Conservation (phyloP, 2,797 vertebrate species). For the Pseudochirops corinnae region DNA sequence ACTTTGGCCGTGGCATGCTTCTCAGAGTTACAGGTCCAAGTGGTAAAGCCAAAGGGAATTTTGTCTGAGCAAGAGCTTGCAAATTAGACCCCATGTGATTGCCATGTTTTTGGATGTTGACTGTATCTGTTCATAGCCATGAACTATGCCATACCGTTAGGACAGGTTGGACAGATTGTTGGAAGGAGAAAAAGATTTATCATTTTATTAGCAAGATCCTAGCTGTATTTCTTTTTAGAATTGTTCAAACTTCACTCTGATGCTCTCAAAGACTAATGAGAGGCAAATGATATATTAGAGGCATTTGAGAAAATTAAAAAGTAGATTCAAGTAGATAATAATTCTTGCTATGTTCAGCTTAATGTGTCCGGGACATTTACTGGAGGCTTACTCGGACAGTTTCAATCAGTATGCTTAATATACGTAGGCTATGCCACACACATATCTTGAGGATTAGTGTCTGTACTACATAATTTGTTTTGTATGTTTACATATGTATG, state of each 20-base stretch:
- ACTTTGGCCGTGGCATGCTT: background rate
- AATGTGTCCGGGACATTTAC: conserved; percentile 60
- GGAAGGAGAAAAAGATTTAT: conserved; percentile 57
- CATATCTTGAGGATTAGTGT: conserved; percentile 63
- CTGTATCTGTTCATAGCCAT: background rate
- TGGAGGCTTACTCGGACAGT: conserved; percentile 50
- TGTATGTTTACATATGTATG: background rate
- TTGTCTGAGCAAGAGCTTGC: background rate
- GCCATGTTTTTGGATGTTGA: background rate
- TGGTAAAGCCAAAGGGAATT: conserved; percentile 21
- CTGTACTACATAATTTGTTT: conserved; percentile 1
- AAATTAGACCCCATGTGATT: background rate
- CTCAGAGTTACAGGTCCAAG: conserved; percentile 43
- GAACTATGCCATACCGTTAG: conserved; percentile 16
- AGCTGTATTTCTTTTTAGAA: conserved; percentile 31
- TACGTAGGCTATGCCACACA: conserved; percentile 54
- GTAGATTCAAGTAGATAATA: conserved; percentile 62
- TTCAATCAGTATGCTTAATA: conserved; percentile 70
- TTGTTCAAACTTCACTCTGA: conserved; percentile 49
- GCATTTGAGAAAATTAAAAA: conserved; percentile 71
- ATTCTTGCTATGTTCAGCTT: conserved; percentile 65
- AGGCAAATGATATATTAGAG: conserved; percentile 65
- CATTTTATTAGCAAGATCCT: conserved; percentile 50
- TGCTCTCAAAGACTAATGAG: conserved; percentile 59
- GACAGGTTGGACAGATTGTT: conserved; percentile 9